Base-by-base conservation (phyloP, 2,888 invertebrate genomes). In the Megamerina dolium region DNA sequence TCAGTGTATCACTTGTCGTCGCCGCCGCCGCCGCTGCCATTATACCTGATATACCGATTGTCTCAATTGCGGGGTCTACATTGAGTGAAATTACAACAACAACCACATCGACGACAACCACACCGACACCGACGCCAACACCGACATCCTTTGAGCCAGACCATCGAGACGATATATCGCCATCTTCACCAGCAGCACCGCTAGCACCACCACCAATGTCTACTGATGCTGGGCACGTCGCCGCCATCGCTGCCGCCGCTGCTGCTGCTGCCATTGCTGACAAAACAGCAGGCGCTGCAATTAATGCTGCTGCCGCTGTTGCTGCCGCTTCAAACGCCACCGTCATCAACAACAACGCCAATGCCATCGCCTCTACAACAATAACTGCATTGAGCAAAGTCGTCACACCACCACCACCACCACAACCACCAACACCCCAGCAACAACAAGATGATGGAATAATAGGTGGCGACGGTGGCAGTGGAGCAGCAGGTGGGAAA, bases 71-170 rank as follows among this genome's bases (percentile, higher is more conserved):
- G 43, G 58, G 63, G 43, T 61, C 60, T 20, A 61, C 63, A 41
- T 52, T 66, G 43, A 63, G 63, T 45, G 64, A 65, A 48, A 60
- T 64, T 41, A 65, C 64, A 27, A 63, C 63, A 36, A 65, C 67
- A 26, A 65, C 67, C 5, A 65, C 67, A 48, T 62, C 61, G 34
- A 65, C 66, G 19, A 66, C 60, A 41, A 66, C 65, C 10, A 66
- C 67, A 41, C 65, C 65, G 47, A 65, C 66, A 46, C 52, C 50
- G 20, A 43, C 51, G 29, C 45, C 49, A 18, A 21, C 34, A 27
- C 36, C 45, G 26, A 40, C 40, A 14, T 29, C 31, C 16, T 45
- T 39, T 21, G 37, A 29, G 41, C 26, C 41, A 50, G 43, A 13
- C n/a, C n/a, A 41, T 19, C 34, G 42, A 42, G 33, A 43, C 50